These are phyloP conservation scores for Drosophila paranaensis DNA, from an alignment of 2,888 invertebrate species.

Conservation along the genomic window DNA sequence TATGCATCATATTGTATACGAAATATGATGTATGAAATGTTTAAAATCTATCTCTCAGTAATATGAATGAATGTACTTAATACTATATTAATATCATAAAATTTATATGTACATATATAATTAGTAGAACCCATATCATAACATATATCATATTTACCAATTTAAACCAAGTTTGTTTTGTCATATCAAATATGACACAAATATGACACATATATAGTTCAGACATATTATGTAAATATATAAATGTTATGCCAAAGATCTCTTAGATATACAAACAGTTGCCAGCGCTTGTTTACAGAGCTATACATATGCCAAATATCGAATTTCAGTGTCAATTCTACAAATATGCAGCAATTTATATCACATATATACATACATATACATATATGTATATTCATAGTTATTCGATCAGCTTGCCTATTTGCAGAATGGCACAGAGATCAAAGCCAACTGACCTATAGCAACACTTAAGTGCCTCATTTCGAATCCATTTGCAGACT, in stretches of 20 bases:
- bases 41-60: too few relatives aligned
- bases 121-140: too few relatives aligned
- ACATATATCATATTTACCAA: too few relatives aligned
- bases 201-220: background rate
- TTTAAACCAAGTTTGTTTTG: too few relatives aligned
- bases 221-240: background rate
- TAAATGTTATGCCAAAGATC: background rate
- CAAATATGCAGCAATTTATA: background rate
- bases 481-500: conserved; percentile 37
- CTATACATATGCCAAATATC: background rate
- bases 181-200: background rate
- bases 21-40: too few relatives aligned
- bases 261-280: background rate
- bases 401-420: background rate
- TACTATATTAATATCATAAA: too few relatives aligned
- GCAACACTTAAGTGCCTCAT: conserved; percentile 28
- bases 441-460: conserved; percentile 48
- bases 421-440: conserved; percentile 19
- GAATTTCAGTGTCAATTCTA: background rate
- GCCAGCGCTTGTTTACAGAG: background rate
- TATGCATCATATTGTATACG: too few relatives aligned
- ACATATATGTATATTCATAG: too few relatives aligned
- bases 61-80: too few relatives aligned
- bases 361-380: background rate
- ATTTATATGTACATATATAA: too few relatives aligned